Conservation (phyloP, 2,797 vertebrate genomes). For the Trachops cirrhosus region DNA sequence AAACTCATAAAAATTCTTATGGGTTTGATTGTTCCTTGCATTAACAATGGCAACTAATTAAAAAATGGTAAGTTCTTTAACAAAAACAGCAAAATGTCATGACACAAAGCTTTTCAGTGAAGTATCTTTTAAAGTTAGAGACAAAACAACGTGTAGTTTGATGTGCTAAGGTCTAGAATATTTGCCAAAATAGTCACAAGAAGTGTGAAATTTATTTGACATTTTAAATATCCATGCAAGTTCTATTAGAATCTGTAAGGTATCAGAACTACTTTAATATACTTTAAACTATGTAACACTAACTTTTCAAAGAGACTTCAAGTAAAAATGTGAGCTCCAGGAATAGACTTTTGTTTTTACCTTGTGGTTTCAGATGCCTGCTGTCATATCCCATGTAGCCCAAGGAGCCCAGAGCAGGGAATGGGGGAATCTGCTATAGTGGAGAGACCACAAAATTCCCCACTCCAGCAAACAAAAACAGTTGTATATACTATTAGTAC, state of each 20-base stretch:
- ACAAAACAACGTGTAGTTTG: background rate
- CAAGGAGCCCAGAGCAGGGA: background rate
- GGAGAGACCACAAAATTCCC: background rate
- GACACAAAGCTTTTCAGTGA: background rate
- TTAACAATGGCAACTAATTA: background rate
- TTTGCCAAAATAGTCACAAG: background rate
- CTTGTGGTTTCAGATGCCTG: background rate
- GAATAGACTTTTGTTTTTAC: background rate
- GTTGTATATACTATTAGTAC: background rate
- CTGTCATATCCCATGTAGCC: background rate
- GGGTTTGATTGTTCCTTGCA: background rate
- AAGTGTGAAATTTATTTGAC: background rate
- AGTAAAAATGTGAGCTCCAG: background rate
- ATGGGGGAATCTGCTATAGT: fast-evolving
- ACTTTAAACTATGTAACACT: background rate
- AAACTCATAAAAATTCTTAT: background rate
- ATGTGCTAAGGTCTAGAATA: background rate
- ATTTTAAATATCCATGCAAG: background rate
- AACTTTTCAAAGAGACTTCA: background rate
- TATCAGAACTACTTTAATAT: background rate
- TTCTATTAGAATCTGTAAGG: background rate
- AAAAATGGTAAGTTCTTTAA: background rate
- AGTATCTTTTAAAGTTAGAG: background rate
- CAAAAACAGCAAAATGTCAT: background rate
- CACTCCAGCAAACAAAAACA: background rate